These are phyloP conservation scores for Drosophila leontia DNA, from an alignment of 1,140 invertebrate species.

Conservation along the genomic window DNA sequence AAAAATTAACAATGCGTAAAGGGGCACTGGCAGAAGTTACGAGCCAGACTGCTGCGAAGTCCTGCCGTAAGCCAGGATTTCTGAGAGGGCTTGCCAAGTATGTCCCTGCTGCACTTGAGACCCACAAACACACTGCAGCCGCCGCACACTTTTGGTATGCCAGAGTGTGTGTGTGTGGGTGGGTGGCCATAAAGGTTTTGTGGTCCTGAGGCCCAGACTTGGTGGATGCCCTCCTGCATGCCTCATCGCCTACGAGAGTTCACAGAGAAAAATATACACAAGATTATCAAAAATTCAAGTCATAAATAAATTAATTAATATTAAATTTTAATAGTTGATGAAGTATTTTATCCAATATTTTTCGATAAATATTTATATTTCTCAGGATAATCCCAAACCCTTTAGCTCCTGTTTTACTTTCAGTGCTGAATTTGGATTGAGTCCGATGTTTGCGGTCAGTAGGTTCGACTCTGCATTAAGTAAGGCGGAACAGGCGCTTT, in stretches of 20 bases:
- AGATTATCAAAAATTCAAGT: not conserved
- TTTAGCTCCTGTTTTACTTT: not conserved
- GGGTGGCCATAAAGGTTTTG: constrained; percentile 40
- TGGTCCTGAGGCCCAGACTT: constrained; percentile 36
- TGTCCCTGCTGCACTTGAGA: constrained; percentile 59
- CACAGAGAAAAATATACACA: constrained; percentile 6
- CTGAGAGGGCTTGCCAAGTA: constrained; percentile 37
- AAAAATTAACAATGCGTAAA: constrained; percentile 66
- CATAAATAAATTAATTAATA: too few relatives aligned
- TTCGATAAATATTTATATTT: not conserved
- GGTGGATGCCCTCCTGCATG: constrained; percentile 11
- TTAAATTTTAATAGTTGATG: not conserved
- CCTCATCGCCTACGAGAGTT: constrained; percentile 17
- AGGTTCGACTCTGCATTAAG: constrained; percentile 54
- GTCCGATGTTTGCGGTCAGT: constrained; percentile 58
- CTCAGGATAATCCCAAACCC: not conserved
- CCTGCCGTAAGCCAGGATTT: constrained; percentile 23
- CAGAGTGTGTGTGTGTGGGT: constrained; percentile 11
- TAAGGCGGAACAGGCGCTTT: constrained; percentile 39
- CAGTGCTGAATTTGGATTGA: constrained; percentile 4
- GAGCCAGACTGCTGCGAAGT: constrained; percentile 34
- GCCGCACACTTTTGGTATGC: constrained; percentile 24
- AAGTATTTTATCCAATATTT: not conserved
- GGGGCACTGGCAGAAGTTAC: constrained; percentile 29
- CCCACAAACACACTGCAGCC: constrained; percentile 10